Evolutionary conservation across 1,140 invertebrate genomes (phyloP).

Genomic region (Drosophila parabipectinata): DNA sequence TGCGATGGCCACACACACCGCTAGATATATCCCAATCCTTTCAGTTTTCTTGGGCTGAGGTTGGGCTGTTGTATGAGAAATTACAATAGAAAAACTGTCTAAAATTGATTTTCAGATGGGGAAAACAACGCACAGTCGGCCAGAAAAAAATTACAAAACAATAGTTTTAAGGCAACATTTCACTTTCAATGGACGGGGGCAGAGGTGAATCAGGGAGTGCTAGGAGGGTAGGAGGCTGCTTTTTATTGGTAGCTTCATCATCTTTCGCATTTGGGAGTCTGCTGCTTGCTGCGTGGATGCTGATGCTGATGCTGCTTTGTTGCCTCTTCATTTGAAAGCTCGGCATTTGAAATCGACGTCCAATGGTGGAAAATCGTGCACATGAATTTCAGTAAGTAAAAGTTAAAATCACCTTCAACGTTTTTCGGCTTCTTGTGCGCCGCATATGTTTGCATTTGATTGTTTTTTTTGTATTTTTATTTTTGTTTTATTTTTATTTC

Average conservation of each 20-base stretch:
- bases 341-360: slow-evolving; percentile 68
- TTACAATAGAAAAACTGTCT: slow-evolving; percentile 67
- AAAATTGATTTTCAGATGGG: slow-evolving; percentile 69
- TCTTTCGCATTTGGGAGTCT: slow-evolving; percentile 48
- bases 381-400: slow-evolving; percentile 73
- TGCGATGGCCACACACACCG: slow-evolving; percentile 41
- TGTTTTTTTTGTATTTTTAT: slow-evolving; percentile 30
- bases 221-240: slow-evolving; percentile 5
- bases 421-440: slow-evolving; percentile 53
- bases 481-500: slow-evolving; percentile 20
- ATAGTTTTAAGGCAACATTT: slow-evolving; percentile 52
- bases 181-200: slow-evolving; percentile 54
- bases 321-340: slow-evolving; percentile 78
- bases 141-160: slow-evolving; percentile 56
- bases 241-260: slow-evolving; percentile 64
- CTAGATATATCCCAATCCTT: slow-evolving; percentile 4
- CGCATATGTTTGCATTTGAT: slow-evolving; percentile 78
- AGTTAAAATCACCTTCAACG: slow-evolving; percentile 74
- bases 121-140: slow-evolving; percentile 47
- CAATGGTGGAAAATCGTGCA: slow-evolving; percentile 74
- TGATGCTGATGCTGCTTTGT: slow-evolving; percentile 22
- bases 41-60: not conserved
- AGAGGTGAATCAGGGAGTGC: slow-evolving; percentile 31
- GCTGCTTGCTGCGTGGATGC: slow-evolving; percentile 35
- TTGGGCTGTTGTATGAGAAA: slow-evolving; percentile 26